Conservation (phyloP, 23 tunicate genomes). For the Trididemnum nubilum region DNA sequence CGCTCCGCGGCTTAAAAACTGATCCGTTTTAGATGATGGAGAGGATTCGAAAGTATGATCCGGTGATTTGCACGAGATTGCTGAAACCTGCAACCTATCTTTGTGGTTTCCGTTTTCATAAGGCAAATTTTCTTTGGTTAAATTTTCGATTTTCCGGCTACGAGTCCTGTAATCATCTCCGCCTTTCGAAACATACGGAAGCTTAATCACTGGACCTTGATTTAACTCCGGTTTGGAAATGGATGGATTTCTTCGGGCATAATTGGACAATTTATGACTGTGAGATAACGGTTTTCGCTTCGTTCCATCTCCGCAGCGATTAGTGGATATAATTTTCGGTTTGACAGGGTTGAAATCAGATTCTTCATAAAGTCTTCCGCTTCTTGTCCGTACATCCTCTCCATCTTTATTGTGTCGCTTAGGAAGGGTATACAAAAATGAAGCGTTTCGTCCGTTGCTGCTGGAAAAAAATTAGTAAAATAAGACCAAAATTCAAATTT, state of each 20-base stretch:
- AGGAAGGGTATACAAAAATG: not conserved
- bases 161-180: not conserved
- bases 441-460: not conserved
- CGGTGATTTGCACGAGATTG: not conserved
- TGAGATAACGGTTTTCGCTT: not conserved
- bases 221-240: conserved; percentile 18
- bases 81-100: not conserved
- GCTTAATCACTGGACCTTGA: conserved; percentile 23
- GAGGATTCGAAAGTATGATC: not conserved
- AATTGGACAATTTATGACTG: conserved; percentile 13
- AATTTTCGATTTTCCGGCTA: not conserved
- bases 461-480: not conserved
- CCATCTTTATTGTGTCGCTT: not conserved
- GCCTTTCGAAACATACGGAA: conserved; percentile 44
- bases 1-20: conserved; percentile 37
- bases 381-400: not conserved
- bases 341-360: not conserved
- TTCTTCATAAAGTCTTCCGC: not conserved
- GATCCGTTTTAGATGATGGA: conserved; percentile 17
- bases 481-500: not conserved
- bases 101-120: not conserved
- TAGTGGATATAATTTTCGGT: conserved; percentile 9
- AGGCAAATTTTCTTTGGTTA: conserved; percentile 3
- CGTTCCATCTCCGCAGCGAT: not conserved
- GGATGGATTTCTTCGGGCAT: conserved; percentile 5